These are phyloP conservation scores for Gnathonemus echidnorhynchus DNA, from an alignment of 2,113 vertebrate species.

Conservation along the genomic window DNA sequence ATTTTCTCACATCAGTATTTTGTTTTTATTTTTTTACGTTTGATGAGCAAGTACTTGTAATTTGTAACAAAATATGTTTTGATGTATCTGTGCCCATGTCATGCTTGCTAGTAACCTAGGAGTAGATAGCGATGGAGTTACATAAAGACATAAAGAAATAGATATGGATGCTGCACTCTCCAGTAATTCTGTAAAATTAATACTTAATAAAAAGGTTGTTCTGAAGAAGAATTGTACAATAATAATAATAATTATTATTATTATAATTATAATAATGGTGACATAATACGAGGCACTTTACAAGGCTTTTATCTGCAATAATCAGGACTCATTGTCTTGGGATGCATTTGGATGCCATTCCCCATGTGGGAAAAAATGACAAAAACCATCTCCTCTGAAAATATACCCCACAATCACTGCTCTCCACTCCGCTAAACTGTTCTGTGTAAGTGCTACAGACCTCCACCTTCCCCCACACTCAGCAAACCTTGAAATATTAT, in stretches of 20 bases:
- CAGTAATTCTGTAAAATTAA: not conserved
- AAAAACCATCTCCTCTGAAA: not conserved
- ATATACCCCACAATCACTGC: not conserved
- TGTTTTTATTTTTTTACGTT: not conserved
- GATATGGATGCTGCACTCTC: not conserved
- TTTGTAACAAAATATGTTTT: not conserved
- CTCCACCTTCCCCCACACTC: not conserved
- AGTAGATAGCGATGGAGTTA: not conserved
- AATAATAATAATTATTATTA: no score
- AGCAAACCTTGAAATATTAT: slow-evolving; percentile 1
- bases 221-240: not conserved
- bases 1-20: not conserved
- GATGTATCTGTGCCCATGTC: not conserved
- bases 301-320: not conserved
- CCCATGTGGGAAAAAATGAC: not conserved
- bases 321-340: not conserved
- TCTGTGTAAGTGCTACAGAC: not conserved
- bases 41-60: not conserved
- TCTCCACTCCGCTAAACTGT: not conserved
- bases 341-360: not conserved
- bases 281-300: not conserved
- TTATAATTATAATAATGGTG: not conserved
- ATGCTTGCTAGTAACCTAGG: not conserved
- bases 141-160: not conserved
- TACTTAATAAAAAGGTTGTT: not conserved